Evolutionary conservation across 2,888 invertebrate species (phyloP).

Genomic region (Ochlodes sylvanus): DNA sequence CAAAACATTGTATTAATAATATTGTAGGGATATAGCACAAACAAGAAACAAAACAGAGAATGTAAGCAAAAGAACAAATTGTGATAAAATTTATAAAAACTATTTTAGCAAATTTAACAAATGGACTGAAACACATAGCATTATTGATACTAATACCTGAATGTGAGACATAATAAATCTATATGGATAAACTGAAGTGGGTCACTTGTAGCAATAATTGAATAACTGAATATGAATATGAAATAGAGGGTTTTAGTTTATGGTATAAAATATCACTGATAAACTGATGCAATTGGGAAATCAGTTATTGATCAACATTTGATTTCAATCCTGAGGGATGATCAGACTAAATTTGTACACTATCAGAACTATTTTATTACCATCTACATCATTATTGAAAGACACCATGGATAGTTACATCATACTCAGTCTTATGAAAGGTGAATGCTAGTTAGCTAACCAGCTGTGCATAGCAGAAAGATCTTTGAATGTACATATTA

Average conservation of each 20-base stretch:
- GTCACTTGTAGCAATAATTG: conserved; percentile 15
- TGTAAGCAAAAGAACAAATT: conserved; percentile 25
- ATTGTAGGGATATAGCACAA: conserved; percentile 39
- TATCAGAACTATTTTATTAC: conserved; percentile 10
- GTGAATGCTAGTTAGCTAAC: conserved; percentile 15
- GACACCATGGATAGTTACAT: conserved; percentile 22
- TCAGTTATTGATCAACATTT: conserved; percentile 1
- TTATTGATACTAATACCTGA: conserved; percentile 7
- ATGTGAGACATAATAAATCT: conserved; percentile 2
- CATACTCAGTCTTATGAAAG: conserved; percentile 19
- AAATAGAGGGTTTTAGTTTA: neutral
- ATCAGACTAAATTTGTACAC: conserved; percentile 24
- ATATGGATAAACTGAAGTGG: conserved; percentile 12
- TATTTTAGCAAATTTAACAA: conserved; percentile 9
- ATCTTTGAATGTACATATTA: conserved; percentile 14
- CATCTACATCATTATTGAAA: conserved; percentile 13
- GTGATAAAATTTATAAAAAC: conserved; percentile 7
- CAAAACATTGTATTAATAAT: conserved; percentile 37
- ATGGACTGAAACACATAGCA: conserved; percentile 11
- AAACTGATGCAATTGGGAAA: conserved; percentile 18
- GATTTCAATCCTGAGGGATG: conserved; percentile 18
- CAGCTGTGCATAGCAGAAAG: conserved; percentile 4
- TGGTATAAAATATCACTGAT: conserved; percentile 18
- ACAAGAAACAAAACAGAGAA: conserved; percentile 23
- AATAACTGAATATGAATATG: conserved; percentile 8